Percentiles rank a stretch among this genome's conserved stretches.
These are phyloP conservation scores for Danaus plexippus DNA, from an alignment of 1,140 invertebrate species.

Conservation along the genomic window DNA sequence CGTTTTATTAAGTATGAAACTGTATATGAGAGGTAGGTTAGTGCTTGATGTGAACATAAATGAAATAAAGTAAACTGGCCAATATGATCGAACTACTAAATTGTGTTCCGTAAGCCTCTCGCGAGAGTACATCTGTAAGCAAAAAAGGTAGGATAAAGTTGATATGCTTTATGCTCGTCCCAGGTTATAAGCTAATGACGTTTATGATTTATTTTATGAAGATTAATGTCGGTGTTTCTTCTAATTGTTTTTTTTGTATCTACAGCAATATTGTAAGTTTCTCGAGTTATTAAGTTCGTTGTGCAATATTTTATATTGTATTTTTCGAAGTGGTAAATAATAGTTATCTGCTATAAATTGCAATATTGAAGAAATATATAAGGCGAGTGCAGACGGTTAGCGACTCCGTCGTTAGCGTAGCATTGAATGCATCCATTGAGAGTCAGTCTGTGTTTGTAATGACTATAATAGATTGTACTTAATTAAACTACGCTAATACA, in stretches of 20 bases:
- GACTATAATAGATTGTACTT: slow-evolving; percentile 25
- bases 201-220: too few species aligned
- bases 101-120: slow-evolving; percentile 41
- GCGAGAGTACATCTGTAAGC: slow-evolving; percentile 53
- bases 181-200: slow-evolving; percentile 21
- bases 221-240: too few species aligned
- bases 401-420: slow-evolving; percentile 29
- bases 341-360: too few species aligned
- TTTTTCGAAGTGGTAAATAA: too few species aligned
- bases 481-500: slow-evolving; percentile 27
- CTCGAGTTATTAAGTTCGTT: too few species aligned
- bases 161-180: slow-evolving; percentile 28
- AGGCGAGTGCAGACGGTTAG: background rate
- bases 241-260: too few species aligned
- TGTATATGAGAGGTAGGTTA: too few species aligned
- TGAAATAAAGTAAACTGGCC: slow-evolving; percentile 25
- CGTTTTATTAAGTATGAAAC: too few species aligned
- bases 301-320: too few species aligned
- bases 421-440: slow-evolving; percentile 29
- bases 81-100: slow-evolving; percentile 19
- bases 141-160: slow-evolving; percentile 48
- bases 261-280: too few species aligned
- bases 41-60: too few species aligned
- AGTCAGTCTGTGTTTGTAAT: slow-evolving; percentile 25
- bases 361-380: too few species aligned